Evolutionary conservation across 2,888 invertebrate species (phyloP).

Genomic region (Gandaritis pyraliata): DNA sequence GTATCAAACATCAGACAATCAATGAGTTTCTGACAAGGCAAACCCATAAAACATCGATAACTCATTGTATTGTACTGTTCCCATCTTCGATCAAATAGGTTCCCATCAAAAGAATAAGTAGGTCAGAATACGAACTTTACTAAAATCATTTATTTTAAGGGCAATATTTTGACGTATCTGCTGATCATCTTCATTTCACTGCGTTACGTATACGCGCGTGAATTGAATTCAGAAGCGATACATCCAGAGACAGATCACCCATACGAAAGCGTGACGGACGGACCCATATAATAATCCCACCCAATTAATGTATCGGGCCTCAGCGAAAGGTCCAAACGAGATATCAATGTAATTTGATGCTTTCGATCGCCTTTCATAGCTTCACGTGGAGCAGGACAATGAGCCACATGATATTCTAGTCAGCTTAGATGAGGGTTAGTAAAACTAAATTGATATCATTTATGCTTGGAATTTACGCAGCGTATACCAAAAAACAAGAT

Average conservation of each 20-base stretch:
- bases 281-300: slow-evolving; percentile 48
- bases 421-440: slow-evolving; percentile 8
- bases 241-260: slow-evolving; percentile 47
- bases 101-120: too few relatives aligned
- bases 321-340: slow-evolving; percentile 46
- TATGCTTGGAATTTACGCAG: not conserved
- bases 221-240: slow-evolving; percentile 29
- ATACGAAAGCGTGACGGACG: slow-evolving; percentile 52
- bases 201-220: slow-evolving; percentile 26
- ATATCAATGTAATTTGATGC: slow-evolving; percentile 48
- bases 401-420: slow-evolving; percentile 6
- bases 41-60: not conserved
- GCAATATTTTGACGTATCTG: not conserved
- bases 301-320: slow-evolving; percentile 57
- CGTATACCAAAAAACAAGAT: not conserved
- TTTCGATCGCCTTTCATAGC: slow-evolving; percentile 30
- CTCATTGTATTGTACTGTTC: too few relatives aligned
- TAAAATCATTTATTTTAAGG: not conserved
- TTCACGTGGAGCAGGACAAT: slow-evolving; percentile 6
- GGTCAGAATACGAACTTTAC: too few relatives aligned
- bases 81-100: too few relatives aligned
- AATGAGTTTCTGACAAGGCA: too few relatives aligned
- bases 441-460: slow-evolving; percentile 11
- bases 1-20: too few relatives aligned
- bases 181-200: slow-evolving; percentile 11